Conservation (phyloP, 2,113 vertebrate genomes). For the Cichladusa arquata region DNA sequence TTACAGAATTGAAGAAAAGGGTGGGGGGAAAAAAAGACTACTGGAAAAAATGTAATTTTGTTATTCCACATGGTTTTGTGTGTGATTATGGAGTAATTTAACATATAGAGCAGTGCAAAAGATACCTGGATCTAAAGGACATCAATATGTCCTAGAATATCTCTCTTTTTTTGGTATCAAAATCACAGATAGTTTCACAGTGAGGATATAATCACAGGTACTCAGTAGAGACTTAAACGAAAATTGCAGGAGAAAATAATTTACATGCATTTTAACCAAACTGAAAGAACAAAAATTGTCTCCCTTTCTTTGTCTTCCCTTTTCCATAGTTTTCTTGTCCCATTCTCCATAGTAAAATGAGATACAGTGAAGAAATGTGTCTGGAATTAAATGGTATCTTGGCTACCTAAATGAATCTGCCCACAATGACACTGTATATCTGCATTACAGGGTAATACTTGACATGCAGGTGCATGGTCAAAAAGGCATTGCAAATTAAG, state of each 20-base stretch:
- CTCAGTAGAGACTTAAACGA: neutral
- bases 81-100: neutral
- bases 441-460: neutral
- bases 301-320: neutral
- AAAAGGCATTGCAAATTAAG: neutral
- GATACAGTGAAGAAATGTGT: neutral
- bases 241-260: neutral
- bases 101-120: neutral
- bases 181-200: neutral
- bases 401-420: neutral
- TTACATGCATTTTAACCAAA: neutral
- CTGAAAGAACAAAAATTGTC: neutral
- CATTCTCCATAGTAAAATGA: neutral
- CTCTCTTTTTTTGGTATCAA: neutral
- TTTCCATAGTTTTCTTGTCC: neutral
- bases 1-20: neutral
- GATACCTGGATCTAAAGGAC: neutral
- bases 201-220: neutral
- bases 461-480: neutral
- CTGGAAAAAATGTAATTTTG: neutral
- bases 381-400: neutral
- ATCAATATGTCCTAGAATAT: neutral
- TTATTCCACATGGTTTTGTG: neutral
- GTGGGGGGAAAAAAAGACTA: neutral
- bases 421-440: rapidly evolving